Percentiles rank a stretch among this genome's conserved stretches.
Evolutionary conservation across 2,113 vertebrate species (phyloP).

Genomic region (Gopherus flavomarginatus): DNA sequence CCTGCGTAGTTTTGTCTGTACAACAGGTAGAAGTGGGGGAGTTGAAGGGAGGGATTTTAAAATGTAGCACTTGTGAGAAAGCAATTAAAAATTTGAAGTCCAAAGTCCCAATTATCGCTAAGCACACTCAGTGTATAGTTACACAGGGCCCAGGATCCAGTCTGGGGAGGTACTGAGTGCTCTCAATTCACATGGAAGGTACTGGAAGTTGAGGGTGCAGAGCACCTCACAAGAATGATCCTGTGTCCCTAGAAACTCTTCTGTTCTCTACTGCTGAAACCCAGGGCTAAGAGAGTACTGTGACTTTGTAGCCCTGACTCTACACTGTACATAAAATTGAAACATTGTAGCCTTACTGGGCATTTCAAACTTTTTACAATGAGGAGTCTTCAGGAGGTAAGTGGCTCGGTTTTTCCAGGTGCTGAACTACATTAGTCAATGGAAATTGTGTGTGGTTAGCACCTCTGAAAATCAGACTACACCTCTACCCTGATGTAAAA

Average conservation of each 20-base stretch:
- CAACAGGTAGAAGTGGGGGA: neutral
- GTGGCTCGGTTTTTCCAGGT: neutral
- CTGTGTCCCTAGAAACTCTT: neutral
- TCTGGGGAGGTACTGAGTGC: neutral
- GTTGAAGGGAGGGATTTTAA: neutral
- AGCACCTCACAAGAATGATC: neutral
- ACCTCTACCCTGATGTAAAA: too few species aligned
- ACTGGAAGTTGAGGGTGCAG: too few species aligned
- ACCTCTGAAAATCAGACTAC: neutral
- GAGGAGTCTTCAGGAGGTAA: neutral
- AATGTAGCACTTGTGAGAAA: neutral
- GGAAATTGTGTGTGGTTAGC: neutral
- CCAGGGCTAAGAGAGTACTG: neutral
- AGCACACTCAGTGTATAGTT: neutral
- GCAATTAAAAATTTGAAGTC: neutral
- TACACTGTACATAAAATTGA: neutral
- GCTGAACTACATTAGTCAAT: neutral
- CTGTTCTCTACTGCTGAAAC: neutral
- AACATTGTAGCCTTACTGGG: neutral
- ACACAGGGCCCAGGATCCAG: neutral
- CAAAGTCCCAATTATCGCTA: neutral
- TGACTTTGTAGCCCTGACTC: neutral
- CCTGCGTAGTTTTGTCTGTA: too few species aligned
- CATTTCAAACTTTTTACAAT: neutral
- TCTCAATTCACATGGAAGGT: neutral